Evolutionary conservation across 2,797 vertebrate species (phyloP), one percentile per base, ranked within the genome.

Genomic region (Columba guinea): DNA sequence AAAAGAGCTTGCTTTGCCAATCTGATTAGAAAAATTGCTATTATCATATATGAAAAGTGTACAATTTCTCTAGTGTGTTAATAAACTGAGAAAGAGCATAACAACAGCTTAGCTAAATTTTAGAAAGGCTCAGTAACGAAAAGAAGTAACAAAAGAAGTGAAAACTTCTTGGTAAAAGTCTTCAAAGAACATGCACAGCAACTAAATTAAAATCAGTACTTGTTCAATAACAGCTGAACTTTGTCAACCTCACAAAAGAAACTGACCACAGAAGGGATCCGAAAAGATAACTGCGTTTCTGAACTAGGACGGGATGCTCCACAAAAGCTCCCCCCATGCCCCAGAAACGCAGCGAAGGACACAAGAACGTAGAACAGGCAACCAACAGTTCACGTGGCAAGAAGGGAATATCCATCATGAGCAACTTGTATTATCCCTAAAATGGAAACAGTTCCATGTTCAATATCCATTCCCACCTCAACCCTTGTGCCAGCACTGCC

Each of bases 271-370:
- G 32, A 35, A 34, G 4, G 17, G 13, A 71, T 13, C 6, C 37
- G 44, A 64, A 63, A 30, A 63, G 26, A 7, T 18, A 37, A 63
- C 0, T 32, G 32, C 19, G 67, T 34, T 59, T 55, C 87, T 83
- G 30, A 78, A 34, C 26, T 30, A 70, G 44, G 56, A 63, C 23
- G 44, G 51, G 39, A 67, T 24, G 48, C 27, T 74, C 51, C 44
- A 46, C n/a, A 77, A 67, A 55, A 67, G 5, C 44, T 62, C 37
- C 59, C 23, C 41, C 30, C 9, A 8, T 0, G 0, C 1, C 39
- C n/a, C 39, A 46, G 55, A 80, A 76, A 67, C 0, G 0, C 62
- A 52, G 24, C 0, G 5, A 89, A 88, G 28, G 48, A 55, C 27
- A 28, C 22, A 13, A 19, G 46, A 62, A 39, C 0, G 0, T 1